Base-by-base conservation (phyloP, 1,140 invertebrate species). In the Leptopilina boulardi region DNA sequence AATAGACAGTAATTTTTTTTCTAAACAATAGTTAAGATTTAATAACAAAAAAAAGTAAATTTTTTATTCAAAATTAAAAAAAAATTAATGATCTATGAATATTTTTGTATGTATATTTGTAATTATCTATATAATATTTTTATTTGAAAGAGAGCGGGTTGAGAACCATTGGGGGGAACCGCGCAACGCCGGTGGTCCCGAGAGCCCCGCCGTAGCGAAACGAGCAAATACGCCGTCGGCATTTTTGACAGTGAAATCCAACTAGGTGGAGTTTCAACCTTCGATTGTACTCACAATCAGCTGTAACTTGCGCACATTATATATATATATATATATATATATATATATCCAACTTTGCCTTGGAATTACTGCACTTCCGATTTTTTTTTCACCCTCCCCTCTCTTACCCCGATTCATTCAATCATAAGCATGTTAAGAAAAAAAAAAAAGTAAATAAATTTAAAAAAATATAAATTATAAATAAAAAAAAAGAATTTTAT, bases 191-290 rank as follows among this genome's bases (percentile, higher is more conserved):
- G 89, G 89, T 91, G 89, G 89, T 91, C 88, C 83, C 81, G 84
- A 87, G 84, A 86, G 88, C 86, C 85, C 86, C 85, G 86, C 86
- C 86, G 86, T 87, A 85, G 86, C 88, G 86, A 85, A 90, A 89
- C 89, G 87, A 89, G 87, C 89, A 90, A 89, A 90, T 90, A 90
- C 87, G 89, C 88, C 88, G 88, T 88, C 87, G 88, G 88, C 88
- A 89, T 89, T 89, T 87, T 89, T 87, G 88, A 89, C 88, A 88
- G 86, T 89, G 88, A 89, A 89, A 89, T 89, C 88, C 85, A 83
- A 87, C 88, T 89, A 88, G 86, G 87, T 86, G 86, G 88, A 86
- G 84, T 84, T n/a, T 82, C 81, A 75, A 77, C 79, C 74, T 54
- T 75, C 74, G 82, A 80, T 77, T 76, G 79, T 80, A 66, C 21